A percentile compares a stretch with the other conserved stretches of the same genome.
Conservation (phyloP, 1,140 invertebrate genomes). For the Atta colombica region DNA sequence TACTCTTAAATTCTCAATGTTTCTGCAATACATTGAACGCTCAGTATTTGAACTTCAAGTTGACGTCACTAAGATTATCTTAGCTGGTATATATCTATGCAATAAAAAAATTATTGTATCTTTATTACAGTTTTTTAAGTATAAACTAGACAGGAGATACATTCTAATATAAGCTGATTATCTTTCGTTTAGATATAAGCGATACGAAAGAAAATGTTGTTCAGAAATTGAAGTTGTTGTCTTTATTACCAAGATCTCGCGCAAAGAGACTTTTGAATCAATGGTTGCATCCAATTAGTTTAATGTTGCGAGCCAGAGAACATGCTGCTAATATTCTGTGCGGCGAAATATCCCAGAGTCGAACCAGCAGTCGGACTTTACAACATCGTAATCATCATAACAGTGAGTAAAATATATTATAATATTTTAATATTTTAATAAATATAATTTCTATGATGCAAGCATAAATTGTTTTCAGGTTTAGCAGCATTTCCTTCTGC, state of each 20-base stretch:
- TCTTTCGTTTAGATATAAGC: constrained; percentile 88
- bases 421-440: neutral
- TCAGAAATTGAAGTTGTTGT: constrained; percentile 91
- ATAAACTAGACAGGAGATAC: neutral
- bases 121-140: constrained; percentile 10
- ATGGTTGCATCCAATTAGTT: constrained; percentile 92
- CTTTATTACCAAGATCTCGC: constrained; percentile 91
- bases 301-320: constrained; percentile 92
- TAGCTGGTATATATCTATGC: constrained; percentile 88
- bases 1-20: constrained; percentile 91
- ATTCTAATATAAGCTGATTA: neutral
- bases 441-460: neutral
- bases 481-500: constrained; percentile 90
- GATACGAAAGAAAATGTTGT: constrained; percentile 89
- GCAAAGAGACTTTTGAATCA: constrained; percentile 92
- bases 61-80: constrained; percentile 94
- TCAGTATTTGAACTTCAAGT: constrained; percentile 95
- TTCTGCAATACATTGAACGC: constrained; percentile 92
- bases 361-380: constrained; percentile 77
- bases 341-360: constrained; percentile 87
- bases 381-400: constrained; percentile 84
- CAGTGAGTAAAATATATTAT: constrained; percentile 71
- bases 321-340: constrained; percentile 92
- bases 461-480: constrained; percentile 84
- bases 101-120: constrained; percentile 15